These are phyloP conservation scores for Mormyrus lacerda DNA, from an alignment of 2,113 vertebrate genomes.

Conservation along the genomic window DNA sequence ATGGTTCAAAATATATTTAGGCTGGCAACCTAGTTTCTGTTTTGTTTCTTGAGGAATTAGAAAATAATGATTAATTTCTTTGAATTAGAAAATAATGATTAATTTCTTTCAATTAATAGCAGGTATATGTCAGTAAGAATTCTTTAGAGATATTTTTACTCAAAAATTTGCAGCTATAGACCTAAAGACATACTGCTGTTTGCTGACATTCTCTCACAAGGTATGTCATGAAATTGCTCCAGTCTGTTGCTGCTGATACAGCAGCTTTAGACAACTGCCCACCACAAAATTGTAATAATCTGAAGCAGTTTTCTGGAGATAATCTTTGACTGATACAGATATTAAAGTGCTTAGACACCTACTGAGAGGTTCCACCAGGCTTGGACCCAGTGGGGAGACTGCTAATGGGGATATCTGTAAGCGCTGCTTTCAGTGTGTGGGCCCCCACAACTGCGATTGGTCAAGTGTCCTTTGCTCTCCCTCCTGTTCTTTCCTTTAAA, in stretches of 20 bases:
- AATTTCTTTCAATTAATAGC: not conserved
- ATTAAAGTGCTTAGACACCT: conserved; percentile 54
- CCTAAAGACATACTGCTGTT: not conserved
- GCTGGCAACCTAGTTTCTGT: not conserved
- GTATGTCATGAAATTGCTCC: conserved; percentile 35
- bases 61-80: not conserved
- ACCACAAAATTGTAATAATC: conserved; percentile 56
- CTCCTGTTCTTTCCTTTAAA: conserved; percentile 45
- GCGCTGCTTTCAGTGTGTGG: conserved; percentile 2
- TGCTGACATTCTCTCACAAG: conserved; percentile 14
- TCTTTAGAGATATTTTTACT: not conserved
- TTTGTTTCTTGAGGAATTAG: not conserved
- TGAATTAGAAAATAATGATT: not conserved
- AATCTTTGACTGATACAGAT: conserved; percentile 47
- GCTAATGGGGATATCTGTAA: not conserved
- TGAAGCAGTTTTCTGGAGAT: conserved; percentile 34
- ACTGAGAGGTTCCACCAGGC: conserved; percentile 51
- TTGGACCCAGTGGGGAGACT: conserved; percentile 34
- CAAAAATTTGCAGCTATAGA: not conserved
- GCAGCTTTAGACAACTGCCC: conserved; percentile 36
- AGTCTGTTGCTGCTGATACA: conserved; percentile 41
- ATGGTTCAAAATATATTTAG: not conserved
- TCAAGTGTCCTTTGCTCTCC: conserved; percentile 42
- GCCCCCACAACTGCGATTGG: conserved; percentile 51
- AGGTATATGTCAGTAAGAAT: not conserved